phyloP scores from a whole-genome alignment of 2,113 vertebrate genomes.

The Lanius ludovicianus region DNA sequence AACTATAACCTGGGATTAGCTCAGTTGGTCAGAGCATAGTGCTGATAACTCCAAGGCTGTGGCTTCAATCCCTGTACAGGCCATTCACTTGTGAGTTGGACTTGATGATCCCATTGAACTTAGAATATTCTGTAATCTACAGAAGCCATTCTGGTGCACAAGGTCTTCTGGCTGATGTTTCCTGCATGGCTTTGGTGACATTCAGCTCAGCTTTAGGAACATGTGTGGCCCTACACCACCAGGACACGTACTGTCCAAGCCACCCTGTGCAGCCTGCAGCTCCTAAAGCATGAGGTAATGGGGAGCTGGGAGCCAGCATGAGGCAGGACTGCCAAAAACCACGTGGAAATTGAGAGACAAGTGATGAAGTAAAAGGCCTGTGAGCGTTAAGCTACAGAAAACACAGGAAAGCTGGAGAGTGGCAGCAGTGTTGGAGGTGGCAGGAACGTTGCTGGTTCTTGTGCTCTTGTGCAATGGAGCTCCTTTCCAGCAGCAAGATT shows the following conservation, averaged over 20 bases:
- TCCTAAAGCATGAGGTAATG: constrained; percentile 24
- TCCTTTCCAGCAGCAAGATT: background rate
- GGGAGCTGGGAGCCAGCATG: background rate
- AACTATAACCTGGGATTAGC: background rate
- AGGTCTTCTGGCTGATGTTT: fast-evolving
- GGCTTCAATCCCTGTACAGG: background rate
- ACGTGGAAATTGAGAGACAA: background rate
- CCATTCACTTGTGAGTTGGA: background rate
- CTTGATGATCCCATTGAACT: background rate
- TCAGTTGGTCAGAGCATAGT: background rate
- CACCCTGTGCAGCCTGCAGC: background rate
- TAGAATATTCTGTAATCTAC: background rate
- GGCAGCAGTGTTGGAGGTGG: background rate
- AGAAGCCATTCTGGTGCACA: fast-evolving
- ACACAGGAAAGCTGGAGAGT: background rate
- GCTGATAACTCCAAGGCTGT: background rate
- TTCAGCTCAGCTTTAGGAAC: background rate
- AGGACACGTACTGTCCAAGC: fast-evolving
- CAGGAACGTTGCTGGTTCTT: background rate
- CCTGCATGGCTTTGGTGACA: background rate
- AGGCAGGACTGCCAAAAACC: background rate
- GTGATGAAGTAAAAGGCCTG: background rate
- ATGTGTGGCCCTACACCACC: background rate
- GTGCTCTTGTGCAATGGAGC: background rate
- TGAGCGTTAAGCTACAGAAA: background rate